Percentiles rank a stretch among this genome's conserved stretches.
Evolutionary conservation across 2,888 invertebrate genomes (phyloP).

Genomic region (Gortyna flavago): DNA sequence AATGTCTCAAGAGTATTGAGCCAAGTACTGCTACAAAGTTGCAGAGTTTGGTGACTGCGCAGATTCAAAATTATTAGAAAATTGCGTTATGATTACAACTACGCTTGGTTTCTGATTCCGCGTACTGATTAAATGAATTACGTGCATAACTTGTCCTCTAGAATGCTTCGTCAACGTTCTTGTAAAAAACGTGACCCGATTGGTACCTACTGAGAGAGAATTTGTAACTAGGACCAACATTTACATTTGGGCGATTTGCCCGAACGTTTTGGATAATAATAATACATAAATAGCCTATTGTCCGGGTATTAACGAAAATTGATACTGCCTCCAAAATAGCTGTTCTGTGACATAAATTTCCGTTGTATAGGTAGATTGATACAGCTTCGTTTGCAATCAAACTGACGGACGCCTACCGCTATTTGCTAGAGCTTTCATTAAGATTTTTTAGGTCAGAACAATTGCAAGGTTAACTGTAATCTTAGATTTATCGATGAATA

Average conservation of each 20-base stretch:
- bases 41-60: slow-evolving; percentile 38
- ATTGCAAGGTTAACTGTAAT: slow-evolving; percentile 83
- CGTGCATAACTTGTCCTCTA: slow-evolving; percentile 51
- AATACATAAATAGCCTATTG: slow-evolving; percentile 77
- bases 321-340: slow-evolving; percentile 70
- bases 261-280: slow-evolving; percentile 67
- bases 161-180: slow-evolving; percentile 63
- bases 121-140: slow-evolving; percentile 59
- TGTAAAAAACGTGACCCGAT: slow-evolving; percentile 66
- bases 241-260: slow-evolving; percentile 70
- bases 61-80: slow-evolving; percentile 55
- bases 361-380: slow-evolving; percentile 68
- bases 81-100: slow-evolving; percentile 55
- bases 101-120: slow-evolving; percentile 38
- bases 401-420: slow-evolving; percentile 66
- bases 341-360: slow-evolving; percentile 76
- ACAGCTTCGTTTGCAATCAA: slow-evolving; percentile 67
- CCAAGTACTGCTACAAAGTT: slow-evolving; percentile 20
- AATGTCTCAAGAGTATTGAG: slow-evolving; percentile 5
- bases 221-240: slow-evolving; percentile 58
- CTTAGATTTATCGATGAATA: slow-evolving; percentile 75
- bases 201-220: slow-evolving; percentile 44
- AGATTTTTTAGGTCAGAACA: slow-evolving; percentile 77
- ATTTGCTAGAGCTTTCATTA: slow-evolving; percentile 57
- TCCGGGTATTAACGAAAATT: slow-evolving; percentile 75